These are phyloP conservation scores for Trichonephila clavipes DNA, from an alignment of 1,140 invertebrate genomes.

Conservation along the genomic window DNA sequence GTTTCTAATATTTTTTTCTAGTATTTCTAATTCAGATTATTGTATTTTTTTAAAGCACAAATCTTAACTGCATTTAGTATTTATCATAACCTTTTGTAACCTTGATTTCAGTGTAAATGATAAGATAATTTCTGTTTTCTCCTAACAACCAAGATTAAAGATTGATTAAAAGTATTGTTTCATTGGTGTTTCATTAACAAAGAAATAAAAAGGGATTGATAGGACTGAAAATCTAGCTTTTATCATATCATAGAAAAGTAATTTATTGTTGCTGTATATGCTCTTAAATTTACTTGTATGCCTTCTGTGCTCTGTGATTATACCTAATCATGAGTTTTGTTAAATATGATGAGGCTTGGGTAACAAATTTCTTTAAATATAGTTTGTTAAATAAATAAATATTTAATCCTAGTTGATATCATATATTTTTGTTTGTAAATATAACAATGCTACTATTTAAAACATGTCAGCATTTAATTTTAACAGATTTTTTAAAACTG, in stretches of 20 bases:
- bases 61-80: background rate
- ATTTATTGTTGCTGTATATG: background rate
- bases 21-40: background rate
- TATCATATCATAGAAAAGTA: slow-evolving; percentile 37
- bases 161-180: slow-evolving; percentile 50
- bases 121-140: slow-evolving; percentile 32
- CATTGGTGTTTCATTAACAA: slow-evolving; percentile 10
- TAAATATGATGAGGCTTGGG: slow-evolving; percentile 29
- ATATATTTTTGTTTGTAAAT: too few relatives aligned
- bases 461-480: too few relatives aligned
- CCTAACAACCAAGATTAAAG: slow-evolving; percentile 1
- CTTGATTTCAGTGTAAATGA: background rate
- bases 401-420: background rate
- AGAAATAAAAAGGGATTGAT: background rate
- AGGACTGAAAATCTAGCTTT: background rate
- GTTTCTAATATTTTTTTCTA: too few relatives aligned
- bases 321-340: slow-evolving; percentile 37
- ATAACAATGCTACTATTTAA: too few relatives aligned
- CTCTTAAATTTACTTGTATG: background rate
- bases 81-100: background rate
- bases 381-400: background rate
- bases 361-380: background rate
- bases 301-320: background rate
- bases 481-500: too few relatives aligned
- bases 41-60: background rate